phyloP scores from a whole-genome alignment of 2,113 vertebrate genomes.

The Coryphaenoides rupestris region DNA sequence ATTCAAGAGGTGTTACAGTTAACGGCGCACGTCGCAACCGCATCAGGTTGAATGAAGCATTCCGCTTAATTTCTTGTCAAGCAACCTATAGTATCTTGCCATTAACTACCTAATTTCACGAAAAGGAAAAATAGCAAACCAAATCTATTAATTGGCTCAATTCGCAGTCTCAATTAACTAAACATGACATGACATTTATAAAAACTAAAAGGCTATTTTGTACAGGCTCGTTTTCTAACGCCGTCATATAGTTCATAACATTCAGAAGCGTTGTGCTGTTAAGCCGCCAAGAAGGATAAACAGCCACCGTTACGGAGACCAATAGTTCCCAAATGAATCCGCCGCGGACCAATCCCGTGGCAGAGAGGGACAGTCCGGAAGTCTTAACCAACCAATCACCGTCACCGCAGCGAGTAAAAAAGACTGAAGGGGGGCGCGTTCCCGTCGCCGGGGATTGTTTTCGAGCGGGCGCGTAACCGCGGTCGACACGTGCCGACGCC shows the following conservation, averaged over 20 bases:
- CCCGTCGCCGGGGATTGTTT: constrained; percentile 50
- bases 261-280: too few species aligned
- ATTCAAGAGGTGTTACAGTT: neutral
- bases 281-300: too few species aligned
- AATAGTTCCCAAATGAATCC: constrained; percentile 33
- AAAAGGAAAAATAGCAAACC: neutral
- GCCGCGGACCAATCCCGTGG: constrained; percentile 31
- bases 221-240: too few species aligned
- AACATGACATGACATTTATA: too few species aligned
- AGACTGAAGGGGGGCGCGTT: constrained; percentile 29
- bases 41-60: neutral
- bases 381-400: constrained; percentile 47
- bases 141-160: neutral
- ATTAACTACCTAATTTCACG: too few species aligned
- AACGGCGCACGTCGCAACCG: neutral
- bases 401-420: too few species aligned
- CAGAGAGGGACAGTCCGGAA: constrained; percentile 7
- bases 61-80: neutral
- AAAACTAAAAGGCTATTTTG: too few species aligned
- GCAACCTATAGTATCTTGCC: too few species aligned
- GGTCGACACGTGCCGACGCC: constrained; percentile 43
- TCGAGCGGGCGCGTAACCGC: constrained; percentile 55
- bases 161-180: too few species aligned
- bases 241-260: too few species aligned
- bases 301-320: constrained; percentile 23